phyloP scores from a whole-genome alignment of 2,797 vertebrate genomes.

The Todus mexicanus region DNA sequence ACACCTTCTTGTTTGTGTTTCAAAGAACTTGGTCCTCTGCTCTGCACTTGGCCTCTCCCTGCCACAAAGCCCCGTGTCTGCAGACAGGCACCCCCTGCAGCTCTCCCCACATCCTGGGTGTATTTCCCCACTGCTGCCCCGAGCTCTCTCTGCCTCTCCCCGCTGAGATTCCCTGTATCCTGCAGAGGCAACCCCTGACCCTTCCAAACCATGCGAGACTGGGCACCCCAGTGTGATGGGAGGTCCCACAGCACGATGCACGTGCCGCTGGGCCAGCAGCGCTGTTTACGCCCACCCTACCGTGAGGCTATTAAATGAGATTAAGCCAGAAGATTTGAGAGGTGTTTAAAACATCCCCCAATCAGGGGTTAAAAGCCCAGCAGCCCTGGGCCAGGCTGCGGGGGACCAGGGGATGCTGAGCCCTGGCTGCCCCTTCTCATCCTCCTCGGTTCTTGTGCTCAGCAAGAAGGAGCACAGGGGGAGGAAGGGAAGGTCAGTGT shows the following conservation, averaged over 20 bases:
- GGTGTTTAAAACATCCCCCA: background rate
- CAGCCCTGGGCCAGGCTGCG: accelerated
- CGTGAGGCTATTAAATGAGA: background rate
- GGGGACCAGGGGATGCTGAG: no score
- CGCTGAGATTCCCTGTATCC: background rate
- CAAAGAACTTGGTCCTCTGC: background rate
- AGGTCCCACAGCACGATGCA: accelerated
- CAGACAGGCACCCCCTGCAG: background rate
- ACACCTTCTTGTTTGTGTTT: background rate
- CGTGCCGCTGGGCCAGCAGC: background rate
- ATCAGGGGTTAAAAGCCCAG: background rate
- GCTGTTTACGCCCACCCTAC: background rate
- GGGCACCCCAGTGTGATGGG: background rate
- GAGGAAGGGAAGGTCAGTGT: background rate
- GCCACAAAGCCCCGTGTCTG: accelerated
- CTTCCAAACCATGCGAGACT: accelerated
- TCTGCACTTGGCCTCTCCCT: accelerated
- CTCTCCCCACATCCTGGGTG: background rate
- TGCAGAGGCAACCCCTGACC: accelerated
- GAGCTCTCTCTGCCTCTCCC: background rate
- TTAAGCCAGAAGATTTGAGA: background rate
- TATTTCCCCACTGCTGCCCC: background rate
- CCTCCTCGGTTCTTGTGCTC: background rate
- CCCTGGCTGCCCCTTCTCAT: background rate
- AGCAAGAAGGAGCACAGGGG: background rate